Conservation (phyloP, 2,888 invertebrate genomes). For the Polietes domitor region DNA sequence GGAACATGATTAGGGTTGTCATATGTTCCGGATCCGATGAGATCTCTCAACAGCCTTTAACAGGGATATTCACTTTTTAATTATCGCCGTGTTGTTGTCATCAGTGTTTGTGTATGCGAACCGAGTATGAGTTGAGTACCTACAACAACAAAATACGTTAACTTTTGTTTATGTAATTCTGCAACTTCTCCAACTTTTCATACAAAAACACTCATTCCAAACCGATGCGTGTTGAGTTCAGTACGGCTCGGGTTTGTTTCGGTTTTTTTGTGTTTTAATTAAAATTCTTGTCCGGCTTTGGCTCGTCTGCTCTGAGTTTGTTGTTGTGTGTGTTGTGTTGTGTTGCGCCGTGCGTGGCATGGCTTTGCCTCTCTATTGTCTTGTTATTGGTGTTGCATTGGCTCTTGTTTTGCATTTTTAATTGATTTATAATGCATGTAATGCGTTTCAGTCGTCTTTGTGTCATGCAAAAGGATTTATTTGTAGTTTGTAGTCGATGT, state of each 20-base stretch:
- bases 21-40: not conserved
- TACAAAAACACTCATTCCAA: too few relatives aligned
- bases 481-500: conserved; percentile 11
- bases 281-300: conserved; percentile 69
- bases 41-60: conserved; percentile 19
- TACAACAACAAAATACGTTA: not conserved
- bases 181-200: not conserved
- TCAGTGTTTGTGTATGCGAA: not conserved
- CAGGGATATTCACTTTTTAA: conserved; percentile 54
- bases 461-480: conserved; percentile 16
- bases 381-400: conserved; percentile 13
- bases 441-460: conserved; percentile 27
- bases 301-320: conserved; percentile 57
- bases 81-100: conserved; percentile 39
- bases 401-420: conserved; percentile 62
- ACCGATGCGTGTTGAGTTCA: not conserved
- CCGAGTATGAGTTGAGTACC: too few relatives aligned
- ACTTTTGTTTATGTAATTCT: not conserved
- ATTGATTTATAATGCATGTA: conserved; percentile 68
- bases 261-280: conserved; percentile 57
- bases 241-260: conserved; percentile 25
- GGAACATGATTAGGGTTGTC: conserved; percentile 30
- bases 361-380: not conserved
- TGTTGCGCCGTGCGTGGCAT: not conserved
- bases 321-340: not conserved